Evolutionary conservation across 2,797 vertebrate species (phyloP), one percentile per base, ranked within the genome.

Genomic region (Clarias laeviceps): DNA sequence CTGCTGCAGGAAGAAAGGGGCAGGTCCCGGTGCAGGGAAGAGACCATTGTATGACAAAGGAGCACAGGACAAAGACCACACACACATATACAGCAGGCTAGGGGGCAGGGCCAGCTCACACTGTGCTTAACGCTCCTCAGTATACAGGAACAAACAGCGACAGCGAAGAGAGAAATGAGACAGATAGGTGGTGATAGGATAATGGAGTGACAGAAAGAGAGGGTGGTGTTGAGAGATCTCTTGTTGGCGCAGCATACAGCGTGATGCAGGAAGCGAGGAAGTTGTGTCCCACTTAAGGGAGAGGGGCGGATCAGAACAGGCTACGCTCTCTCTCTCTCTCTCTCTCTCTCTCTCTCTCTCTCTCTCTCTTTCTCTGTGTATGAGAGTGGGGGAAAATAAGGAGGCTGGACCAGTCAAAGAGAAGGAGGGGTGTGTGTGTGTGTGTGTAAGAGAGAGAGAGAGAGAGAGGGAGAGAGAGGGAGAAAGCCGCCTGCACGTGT

Each of bases 11-110:
- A 90, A 85, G 65, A 90, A 54, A 85, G 69, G 89, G 89, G 90
- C 89, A 20, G 85, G 92, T 4, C 91, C 90, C 82, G 88, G 66
- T 0, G 90, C 89, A 76, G 73, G 0, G 91, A 88, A 65, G 88
- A 92, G 81, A 88, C 91, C 17, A 92, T 92, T 91, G 84, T 89
- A 65, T 90, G 82, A 85, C 91, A 89, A 18, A 88, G 73, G 86
- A 92, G 91, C 88, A 1, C 85, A 85, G 88, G 88, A 90, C 89
- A 70, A 92, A 86, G 89, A 70, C 82, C 9, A 87, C 78, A 65
- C 56, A 85, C 59, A 65, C 81, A 27, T 62, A 37, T 29, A 61
- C 76, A 85, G 78, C 34, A 73, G 79, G 81, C 66, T 83, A 84
- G 90, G 90, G 90, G 90, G 90, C 87, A 88, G 87, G 89, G 88